These are phyloP conservation scores for Papio anubis DNA, from an alignment of 2,113 vertebrate genomes.

Conservation along the genomic window DNA sequence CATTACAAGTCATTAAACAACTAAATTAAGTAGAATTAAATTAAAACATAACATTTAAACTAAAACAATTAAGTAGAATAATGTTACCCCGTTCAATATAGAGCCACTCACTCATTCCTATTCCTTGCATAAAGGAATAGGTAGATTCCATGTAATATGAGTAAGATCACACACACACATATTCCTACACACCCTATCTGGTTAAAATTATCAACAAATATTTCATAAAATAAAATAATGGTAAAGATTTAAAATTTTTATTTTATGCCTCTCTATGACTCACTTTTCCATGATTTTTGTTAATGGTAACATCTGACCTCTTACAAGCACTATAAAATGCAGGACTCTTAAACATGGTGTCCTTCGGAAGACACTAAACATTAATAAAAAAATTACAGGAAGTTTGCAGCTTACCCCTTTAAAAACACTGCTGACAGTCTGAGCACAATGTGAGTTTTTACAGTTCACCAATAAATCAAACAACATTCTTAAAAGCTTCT, in stretches of 20 bases:
- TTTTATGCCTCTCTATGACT: neutral
- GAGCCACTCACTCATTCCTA: neutral
- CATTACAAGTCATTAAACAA: neutral
- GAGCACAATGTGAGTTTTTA: slow-evolving; percentile 85
- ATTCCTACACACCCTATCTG: neutral
- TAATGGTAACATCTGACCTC: neutral
- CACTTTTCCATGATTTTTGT: neutral
- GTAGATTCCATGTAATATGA: neutral
- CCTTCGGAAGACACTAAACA: neutral
- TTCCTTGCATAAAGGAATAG: neutral
- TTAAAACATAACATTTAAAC: no score
- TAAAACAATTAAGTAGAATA: neutral
- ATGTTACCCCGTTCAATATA: neutral
- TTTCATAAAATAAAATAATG: neutral
- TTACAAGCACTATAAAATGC: neutral
- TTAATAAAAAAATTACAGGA: neutral
- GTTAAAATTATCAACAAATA: neutral
- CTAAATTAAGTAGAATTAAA: neutral
- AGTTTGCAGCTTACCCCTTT: slow-evolving; percentile 90
- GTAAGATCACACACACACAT: neutral
- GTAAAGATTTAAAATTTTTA: neutral
- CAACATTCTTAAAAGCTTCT: slow-evolving; percentile 89
- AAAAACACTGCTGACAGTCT: slow-evolving; percentile 90
- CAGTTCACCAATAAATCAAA: slow-evolving; percentile 92
- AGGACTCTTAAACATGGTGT: neutral